Evolutionary conservation across 2,888 invertebrate genomes (phyloP).

Genomic region (Noctua pronuba): DNA sequence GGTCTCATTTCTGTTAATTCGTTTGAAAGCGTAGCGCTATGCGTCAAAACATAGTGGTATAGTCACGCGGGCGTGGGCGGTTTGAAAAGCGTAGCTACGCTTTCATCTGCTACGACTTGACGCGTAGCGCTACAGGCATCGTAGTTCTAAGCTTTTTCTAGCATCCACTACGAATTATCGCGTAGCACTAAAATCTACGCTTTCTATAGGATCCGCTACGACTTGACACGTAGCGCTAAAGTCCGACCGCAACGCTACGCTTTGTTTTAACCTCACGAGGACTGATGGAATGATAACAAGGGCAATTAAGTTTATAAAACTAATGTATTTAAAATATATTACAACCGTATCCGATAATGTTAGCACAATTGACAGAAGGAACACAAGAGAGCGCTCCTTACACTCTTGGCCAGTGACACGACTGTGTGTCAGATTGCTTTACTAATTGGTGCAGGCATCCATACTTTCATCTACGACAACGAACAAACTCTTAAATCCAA

Average conservation of each 20-base stretch:
- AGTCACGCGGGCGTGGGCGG: too few relatives aligned
- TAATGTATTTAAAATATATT: too few relatives aligned
- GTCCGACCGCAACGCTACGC: neutral
- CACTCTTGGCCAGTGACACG: too few relatives aligned
- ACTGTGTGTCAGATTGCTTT: too few relatives aligned
- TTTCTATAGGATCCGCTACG: neutral
- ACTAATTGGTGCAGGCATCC: too few relatives aligned
- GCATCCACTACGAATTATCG: neutral
- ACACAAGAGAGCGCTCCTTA: too few relatives aligned
- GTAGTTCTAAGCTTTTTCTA: neutral
- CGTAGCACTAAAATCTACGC: conserved; percentile 3
- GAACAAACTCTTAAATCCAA: neutral
- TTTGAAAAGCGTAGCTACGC: neutral
- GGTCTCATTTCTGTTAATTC: neutral
- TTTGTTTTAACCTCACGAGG: neutral
- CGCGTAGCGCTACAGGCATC: neutral
- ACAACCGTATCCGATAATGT: too few relatives aligned
- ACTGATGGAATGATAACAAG: too few relatives aligned
- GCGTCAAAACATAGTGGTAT: neutral
- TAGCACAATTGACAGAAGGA: too few relatives aligned
- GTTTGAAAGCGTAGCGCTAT: neutral
- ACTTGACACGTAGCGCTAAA: neutral
- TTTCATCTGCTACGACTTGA: neutral
- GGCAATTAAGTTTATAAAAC: too few relatives aligned
- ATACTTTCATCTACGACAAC: too few relatives aligned